Conservation (phyloP, 2,797 vertebrate genomes). For the Crenichthys baileyi region DNA sequence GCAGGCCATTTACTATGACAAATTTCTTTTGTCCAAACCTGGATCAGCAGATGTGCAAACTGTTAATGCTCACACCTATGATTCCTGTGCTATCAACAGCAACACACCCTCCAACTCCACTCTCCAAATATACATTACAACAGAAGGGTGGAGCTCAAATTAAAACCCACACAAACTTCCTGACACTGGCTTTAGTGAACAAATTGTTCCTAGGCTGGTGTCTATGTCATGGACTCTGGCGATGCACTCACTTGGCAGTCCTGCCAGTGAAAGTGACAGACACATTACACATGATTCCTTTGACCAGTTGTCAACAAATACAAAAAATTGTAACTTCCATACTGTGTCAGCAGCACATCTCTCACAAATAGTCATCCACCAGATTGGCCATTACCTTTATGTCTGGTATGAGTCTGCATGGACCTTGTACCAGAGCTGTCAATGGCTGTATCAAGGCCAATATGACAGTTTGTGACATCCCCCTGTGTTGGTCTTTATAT, state of each 20-base stretch:
- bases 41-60: constrained; percentile 31
- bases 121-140: constrained; percentile 8
- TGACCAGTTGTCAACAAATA: constrained; percentile 34
- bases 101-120: not conserved
- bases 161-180: constrained; percentile 13
- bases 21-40: constrained; percentile 12
- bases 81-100: not conserved
- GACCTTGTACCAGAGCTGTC: constrained; percentile 32
- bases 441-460: constrained; percentile 36
- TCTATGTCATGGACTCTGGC: constrained; percentile 40
- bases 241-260: constrained; percentile 51
- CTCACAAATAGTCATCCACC: constrained; percentile 31
- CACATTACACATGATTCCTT: constrained; percentile 49
- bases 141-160: constrained; percentile 24
- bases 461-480: constrained; percentile 29
- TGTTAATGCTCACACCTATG: constrained; percentile 5
- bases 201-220: constrained; percentile 49
- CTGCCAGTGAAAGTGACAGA: constrained; percentile 64
- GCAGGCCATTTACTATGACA: not conserved
- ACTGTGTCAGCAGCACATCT: constrained; percentile 39
- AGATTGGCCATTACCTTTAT: constrained; percentile 51
- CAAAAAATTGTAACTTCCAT: constrained; percentile 24
- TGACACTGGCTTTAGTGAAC: constrained; percentile 45
- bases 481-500: constrained; percentile 28
- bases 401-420: constrained; percentile 17